A percentile compares a stretch with the other conserved stretches of the same genome.
These are phyloP conservation scores for Megalopta genalis DNA, from an alignment of 1,140 invertebrate genomes.

Conservation along the genomic window DNA sequence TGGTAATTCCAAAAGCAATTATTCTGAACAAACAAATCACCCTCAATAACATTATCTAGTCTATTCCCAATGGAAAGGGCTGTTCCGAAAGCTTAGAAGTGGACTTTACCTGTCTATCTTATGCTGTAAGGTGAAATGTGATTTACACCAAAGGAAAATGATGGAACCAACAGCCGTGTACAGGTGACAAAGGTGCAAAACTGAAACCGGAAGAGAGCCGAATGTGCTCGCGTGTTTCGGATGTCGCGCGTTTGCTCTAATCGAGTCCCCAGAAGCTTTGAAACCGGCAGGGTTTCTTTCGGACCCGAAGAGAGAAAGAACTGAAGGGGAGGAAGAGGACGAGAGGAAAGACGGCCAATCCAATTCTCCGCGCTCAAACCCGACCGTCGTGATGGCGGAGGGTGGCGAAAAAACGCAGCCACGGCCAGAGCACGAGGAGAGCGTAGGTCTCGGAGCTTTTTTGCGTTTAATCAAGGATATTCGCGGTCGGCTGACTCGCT, in stretches of 20 bases:
- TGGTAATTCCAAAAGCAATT: too few relatives aligned
- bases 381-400: slow-evolving; percentile 61
- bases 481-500: slow-evolving; percentile 71
- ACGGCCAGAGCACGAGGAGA: slow-evolving; percentile 51
- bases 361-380: slow-evolving; percentile 66
- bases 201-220: slow-evolving; percentile 41
- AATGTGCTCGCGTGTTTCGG: slow-evolving; percentile 51
- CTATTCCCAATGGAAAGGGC: too few relatives aligned
- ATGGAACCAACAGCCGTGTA: slow-evolving; percentile 1
- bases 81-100: too few relatives aligned
- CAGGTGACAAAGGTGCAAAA: slow-evolving; percentile 41
- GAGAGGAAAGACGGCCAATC: slow-evolving; percentile 62
- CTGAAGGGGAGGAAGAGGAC: slow-evolving; percentile 15
- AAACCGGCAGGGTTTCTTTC: slow-evolving; percentile 53
- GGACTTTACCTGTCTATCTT: too few relatives aligned
- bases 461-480: slow-evolving; percentile 77
- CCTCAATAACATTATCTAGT: too few relatives aligned
- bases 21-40: too few relatives aligned
- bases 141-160: background rate
- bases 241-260: slow-evolving; percentile 55
- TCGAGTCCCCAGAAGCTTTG: slow-evolving; percentile 56
- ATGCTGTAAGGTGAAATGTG: too few relatives aligned
- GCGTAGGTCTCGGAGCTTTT: slow-evolving; percentile 60
- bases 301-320: background rate
- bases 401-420: slow-evolving; percentile 63